Percentiles rank a stretch among this genome's conserved stretches.
phyloP scores from a whole-genome alignment of 2,888 invertebrate genomes.

The Lithophane socia region DNA sequence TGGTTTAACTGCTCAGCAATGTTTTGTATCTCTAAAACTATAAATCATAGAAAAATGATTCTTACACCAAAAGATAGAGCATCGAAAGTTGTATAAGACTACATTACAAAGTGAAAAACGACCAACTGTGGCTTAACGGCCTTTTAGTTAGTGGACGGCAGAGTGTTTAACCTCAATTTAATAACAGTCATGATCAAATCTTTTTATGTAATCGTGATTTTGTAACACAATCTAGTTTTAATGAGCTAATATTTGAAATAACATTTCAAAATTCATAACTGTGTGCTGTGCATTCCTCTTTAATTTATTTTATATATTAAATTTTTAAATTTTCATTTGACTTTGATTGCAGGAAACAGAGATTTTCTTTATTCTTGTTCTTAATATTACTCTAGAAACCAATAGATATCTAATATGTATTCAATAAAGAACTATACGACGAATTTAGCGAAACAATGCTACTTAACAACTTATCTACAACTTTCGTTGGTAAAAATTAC shows the following conservation, averaged over 20 bases:
- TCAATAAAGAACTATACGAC: neutral
- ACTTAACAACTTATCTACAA: conserved; percentile 39
- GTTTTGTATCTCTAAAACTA: no score
- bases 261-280: neutral
- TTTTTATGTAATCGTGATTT: conserved; percentile 52
- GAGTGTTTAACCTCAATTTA: conserved; percentile 51
- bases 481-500: conserved; percentile 56
- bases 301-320: neutral
- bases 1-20: no score
- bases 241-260: conserved; percentile 23
- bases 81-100: no score
- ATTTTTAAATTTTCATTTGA: neutral
- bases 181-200: conserved; percentile 52
- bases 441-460: conserved; percentile 26
- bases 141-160: no score
- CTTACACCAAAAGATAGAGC: no score
- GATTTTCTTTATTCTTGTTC: neutral
- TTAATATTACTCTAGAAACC: neutral
- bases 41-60: no score
- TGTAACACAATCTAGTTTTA: conserved; percentile 35
- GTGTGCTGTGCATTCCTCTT: neutral
- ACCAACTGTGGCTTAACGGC: no score
- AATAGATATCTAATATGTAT: neutral
- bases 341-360: neutral
- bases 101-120: no score